These are phyloP conservation scores for Cyclura pinguis DNA, from an alignment of 2,797 vertebrate species.

Conservation along the genomic window DNA sequence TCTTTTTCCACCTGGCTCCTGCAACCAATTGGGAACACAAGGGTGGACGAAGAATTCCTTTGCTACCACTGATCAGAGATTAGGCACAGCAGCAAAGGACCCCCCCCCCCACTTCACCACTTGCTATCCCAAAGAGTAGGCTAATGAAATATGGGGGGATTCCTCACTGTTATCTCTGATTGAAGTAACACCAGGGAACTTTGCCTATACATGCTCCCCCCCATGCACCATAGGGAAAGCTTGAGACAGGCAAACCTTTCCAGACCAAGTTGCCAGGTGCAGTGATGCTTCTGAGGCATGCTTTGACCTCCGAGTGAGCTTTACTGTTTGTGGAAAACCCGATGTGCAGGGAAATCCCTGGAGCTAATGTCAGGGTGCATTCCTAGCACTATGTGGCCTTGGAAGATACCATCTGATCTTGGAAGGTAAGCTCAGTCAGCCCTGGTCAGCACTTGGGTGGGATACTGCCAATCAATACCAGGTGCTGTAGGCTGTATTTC, in stretches of 20 bases:
- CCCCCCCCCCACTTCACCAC: not conserved
- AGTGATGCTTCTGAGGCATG: not conserved
- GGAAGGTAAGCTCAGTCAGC: too few species aligned
- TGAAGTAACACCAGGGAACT: not conserved
- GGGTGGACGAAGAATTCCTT: not conserved
- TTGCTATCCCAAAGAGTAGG: not conserved
- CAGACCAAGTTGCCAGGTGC: not conserved
- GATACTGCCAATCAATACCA: too few species aligned
- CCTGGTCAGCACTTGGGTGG: too few species aligned
- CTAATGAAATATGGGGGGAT: too few species aligned
- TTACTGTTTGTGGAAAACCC: not conserved
- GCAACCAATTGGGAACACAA: not conserved
- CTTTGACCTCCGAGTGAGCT: not conserved
- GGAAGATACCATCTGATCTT: too few species aligned
- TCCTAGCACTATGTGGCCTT: too few species aligned
- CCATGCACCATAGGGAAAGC: not conserved
- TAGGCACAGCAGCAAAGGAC: not conserved
- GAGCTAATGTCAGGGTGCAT: too few species aligned
- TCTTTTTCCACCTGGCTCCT: not conserved
- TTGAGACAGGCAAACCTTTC: not conserved
- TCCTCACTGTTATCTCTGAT: too few species aligned
- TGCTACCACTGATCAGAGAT: not conserved
- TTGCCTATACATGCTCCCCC: not conserved
- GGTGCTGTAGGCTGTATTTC: too few species aligned
- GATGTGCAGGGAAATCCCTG: too few species aligned